These are phyloP conservation scores for Eupithecia tripunctaria DNA, from an alignment of 2,888 invertebrate genomes.

Conservation along the genomic window DNA sequence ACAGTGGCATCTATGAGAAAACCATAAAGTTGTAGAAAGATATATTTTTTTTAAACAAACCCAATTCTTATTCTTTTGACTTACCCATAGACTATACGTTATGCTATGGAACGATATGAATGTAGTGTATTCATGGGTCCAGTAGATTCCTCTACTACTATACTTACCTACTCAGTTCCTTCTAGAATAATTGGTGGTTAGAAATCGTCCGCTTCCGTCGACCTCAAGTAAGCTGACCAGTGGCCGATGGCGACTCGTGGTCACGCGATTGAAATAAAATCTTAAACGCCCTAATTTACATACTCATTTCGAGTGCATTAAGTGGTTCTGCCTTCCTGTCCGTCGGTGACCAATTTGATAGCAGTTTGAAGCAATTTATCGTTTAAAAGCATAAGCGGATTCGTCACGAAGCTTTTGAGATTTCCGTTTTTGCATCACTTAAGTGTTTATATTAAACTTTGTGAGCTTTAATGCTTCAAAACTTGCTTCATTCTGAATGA, in stretches of 20 bases:
- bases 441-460: constrained; percentile 11
- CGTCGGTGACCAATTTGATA: constrained; percentile 24
- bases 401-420: constrained; percentile 27
- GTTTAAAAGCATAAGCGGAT: constrained; percentile 18
- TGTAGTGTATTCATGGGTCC: background rate
- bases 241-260: constrained; percentile 56
- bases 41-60: too few relatives aligned
- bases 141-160: background rate
- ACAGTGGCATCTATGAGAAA: too few relatives aligned
- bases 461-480: constrained; percentile 8
- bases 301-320: constrained; percentile 33
- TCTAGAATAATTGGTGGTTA: constrained; percentile 63
- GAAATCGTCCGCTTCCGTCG: constrained; percentile 77
- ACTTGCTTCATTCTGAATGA: constrained; percentile 21
- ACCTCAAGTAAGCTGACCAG: constrained; percentile 52
- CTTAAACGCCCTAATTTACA: constrained; percentile 40
- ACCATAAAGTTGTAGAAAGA: too few relatives aligned
- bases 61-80: too few relatives aligned
- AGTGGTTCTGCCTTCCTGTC: constrained; percentile 32
- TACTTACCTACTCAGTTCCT: background rate
- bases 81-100: background rate
- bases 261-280: constrained; percentile 62
- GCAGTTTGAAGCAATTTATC: constrained; percentile 29
- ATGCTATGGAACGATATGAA: background rate
- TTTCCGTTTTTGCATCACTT: constrained; percentile 26